Conservation (phyloP, 2,797 vertebrate species). For the Phoeniculus purpureus region DNA sequence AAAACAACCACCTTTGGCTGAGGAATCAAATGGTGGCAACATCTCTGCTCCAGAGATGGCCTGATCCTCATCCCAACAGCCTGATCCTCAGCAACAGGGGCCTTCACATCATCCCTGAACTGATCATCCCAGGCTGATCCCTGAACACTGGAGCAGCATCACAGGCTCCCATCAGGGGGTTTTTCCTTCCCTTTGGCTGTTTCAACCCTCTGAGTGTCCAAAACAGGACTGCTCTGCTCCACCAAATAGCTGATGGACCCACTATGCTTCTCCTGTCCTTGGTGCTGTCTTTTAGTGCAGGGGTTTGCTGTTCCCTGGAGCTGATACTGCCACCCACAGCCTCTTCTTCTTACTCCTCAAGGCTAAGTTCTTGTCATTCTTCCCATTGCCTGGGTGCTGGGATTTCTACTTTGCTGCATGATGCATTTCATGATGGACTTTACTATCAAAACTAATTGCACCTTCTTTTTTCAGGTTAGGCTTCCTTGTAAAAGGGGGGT, state of each 20-base stretch:
- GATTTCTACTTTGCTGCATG: not conserved
- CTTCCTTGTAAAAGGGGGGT: not conserved
- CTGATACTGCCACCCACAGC: rapidly evolving
- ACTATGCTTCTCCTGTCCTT: rapidly evolving
- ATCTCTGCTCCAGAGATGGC: not conserved
- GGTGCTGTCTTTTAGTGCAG: rapidly evolving
- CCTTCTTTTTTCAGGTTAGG: not conserved
- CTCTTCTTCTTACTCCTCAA: not conserved
- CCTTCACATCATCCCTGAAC: not conserved
- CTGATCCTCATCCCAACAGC: too few relatives aligned
- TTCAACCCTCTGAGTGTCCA: not conserved
- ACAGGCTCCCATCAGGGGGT: not conserved
- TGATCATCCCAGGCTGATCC: not conserved
- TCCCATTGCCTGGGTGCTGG: not conserved
- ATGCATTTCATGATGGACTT: not conserved
- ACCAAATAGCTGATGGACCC: not conserved
- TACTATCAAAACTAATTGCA: not conserved
- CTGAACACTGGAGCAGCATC: not conserved
- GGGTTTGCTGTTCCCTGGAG: not conserved
- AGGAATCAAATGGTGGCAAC: not conserved
- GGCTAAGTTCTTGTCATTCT: rapidly evolving
- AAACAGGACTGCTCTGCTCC: not conserved
- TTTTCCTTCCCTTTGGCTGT: not conserved
- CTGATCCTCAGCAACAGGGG: too few relatives aligned
- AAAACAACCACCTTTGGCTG: not conserved